A percentile compares a stretch with the other conserved stretches of the same genome.
These are phyloP conservation scores for Anarrhichthys ocellatus DNA, from an alignment of 2,113 vertebrate genomes.

Conservation along the genomic window DNA sequence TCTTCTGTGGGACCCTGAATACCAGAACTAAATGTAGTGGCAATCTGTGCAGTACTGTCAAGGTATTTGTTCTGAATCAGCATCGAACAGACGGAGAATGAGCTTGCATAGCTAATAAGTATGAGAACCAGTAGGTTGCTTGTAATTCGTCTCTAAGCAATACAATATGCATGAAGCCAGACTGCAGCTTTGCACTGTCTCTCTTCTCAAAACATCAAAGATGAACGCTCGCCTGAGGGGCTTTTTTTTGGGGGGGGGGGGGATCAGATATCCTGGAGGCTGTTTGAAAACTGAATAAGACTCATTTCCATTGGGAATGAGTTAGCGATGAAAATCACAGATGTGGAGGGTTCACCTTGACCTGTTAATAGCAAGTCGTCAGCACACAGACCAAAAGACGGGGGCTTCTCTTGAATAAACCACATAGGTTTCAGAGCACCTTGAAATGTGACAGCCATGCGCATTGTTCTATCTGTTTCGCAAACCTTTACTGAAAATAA, in stretches of 20 bases:
- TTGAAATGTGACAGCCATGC: constrained; percentile 8
- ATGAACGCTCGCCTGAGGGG: constrained; percentile 64
- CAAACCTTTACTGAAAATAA: not conserved
- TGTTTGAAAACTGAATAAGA: constrained; percentile 79
- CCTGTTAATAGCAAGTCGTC: constrained; percentile 56
- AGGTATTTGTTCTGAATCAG: constrained; percentile 1
- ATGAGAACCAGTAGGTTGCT: constrained; percentile 52
- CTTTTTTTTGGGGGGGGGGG: not conserved
- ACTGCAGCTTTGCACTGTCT: constrained; percentile 58
- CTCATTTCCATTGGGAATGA: constrained; percentile 77
- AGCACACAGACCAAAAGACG: constrained; percentile 21
- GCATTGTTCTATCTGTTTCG: not conserved
- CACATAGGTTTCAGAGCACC: constrained; percentile 13
- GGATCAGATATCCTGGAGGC: constrained; percentile 74
- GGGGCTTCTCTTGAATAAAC: constrained; percentile 21
- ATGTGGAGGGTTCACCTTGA: constrained; percentile 74
- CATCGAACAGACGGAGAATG: constrained; percentile 8
- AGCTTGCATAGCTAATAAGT: constrained; percentile 50
- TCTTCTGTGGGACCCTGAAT: not conserved
- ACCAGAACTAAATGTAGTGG: not conserved
- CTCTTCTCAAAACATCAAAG: constrained; percentile 72
- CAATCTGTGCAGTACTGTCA: not conserved
- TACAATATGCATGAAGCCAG: constrained; percentile 75
- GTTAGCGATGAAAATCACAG: constrained; percentile 66
- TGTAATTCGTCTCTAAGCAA: constrained; percentile 57